Evolutionary conservation across 2,113 vertebrate species (phyloP).

Genomic region (Anolis carolinensis): DNA sequence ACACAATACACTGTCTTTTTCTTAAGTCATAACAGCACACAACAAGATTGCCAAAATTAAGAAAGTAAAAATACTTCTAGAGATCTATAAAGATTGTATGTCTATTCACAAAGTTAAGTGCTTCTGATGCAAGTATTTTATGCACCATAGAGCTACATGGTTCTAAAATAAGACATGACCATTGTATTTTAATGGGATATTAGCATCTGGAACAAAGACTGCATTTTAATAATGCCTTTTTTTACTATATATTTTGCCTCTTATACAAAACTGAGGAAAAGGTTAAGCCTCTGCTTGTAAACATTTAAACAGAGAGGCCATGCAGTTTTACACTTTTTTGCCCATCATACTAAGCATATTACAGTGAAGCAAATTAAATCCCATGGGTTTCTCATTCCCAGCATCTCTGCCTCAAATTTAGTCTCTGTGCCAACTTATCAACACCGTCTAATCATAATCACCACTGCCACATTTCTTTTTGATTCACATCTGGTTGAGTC

Average conservation of each 20-base stretch:
- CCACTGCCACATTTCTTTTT: background rate
- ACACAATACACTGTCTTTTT: background rate
- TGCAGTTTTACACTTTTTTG: background rate
- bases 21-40: conserved; percentile 24
- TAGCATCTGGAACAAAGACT: background rate
- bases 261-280: background rate
- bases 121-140: background rate
- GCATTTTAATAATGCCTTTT: background rate
- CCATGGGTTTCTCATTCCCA: background rate
- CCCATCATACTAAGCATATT: background rate
- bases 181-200: conserved; percentile 6
- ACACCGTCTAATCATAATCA: background rate
- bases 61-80: conserved; percentile 5
- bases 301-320: background rate
- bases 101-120: conserved; percentile 22
- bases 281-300: background rate
- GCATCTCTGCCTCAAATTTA: background rate
- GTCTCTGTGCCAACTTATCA: too few relatives aligned
- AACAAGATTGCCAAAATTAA: conserved; percentile 9
- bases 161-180: background rate
- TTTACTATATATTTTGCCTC: background rate
- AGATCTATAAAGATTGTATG: conserved; percentile 16
- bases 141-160: background rate
- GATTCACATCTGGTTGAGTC: background rate
- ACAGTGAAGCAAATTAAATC: background rate